These are phyloP conservation scores for Standfussiana lucernea DNA, from an alignment of 2,888 invertebrate genomes.

Conservation along the genomic window DNA sequence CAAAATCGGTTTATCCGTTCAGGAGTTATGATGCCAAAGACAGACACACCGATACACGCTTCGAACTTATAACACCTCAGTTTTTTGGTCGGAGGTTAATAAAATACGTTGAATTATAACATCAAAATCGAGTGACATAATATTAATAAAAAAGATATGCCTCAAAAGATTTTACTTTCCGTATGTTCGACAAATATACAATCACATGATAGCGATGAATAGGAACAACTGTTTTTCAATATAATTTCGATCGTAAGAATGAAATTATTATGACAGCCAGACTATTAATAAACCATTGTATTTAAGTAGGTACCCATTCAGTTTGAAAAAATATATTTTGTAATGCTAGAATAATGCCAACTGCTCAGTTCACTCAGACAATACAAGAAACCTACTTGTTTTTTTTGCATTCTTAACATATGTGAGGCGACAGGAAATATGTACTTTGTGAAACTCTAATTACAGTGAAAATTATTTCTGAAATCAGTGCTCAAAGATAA, in stretches of 20 bases:
- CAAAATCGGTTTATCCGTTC: not conserved
- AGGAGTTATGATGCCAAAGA: not conserved
- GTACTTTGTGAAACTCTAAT: not conserved
- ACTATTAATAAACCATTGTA: conserved; percentile 33
- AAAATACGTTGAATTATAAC: not conserved
- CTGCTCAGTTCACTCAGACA: conserved; percentile 33
- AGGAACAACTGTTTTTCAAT: conserved; percentile 4
- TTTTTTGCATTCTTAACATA: conserved; percentile 2
- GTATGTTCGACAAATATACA: not conserved
- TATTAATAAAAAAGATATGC: not conserved
- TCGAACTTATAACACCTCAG: not conserved
- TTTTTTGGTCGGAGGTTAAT: not conserved
- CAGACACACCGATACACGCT: not conserved
- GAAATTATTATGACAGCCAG: conserved; percentile 42
- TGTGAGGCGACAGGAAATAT: not conserved
- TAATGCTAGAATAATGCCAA: conserved; percentile 5
- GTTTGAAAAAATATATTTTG: conserved; percentile 20
- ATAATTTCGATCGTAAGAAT: conserved; percentile 15
- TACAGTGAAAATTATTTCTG: not conserved
- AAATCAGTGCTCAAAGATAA: not conserved
- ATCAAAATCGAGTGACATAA: not conserved
- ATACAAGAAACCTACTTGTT: conserved; percentile 16
- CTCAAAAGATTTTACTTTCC: not conserved
- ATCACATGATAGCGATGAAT: conserved; percentile 17
- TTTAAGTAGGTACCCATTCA: conserved; percentile 37